Evolutionary conservation across 2,113 vertebrate genomes (phyloP), one percentile per base, ranked within the genome.

Genomic region (Porphyrio hochstetteri): DNA sequence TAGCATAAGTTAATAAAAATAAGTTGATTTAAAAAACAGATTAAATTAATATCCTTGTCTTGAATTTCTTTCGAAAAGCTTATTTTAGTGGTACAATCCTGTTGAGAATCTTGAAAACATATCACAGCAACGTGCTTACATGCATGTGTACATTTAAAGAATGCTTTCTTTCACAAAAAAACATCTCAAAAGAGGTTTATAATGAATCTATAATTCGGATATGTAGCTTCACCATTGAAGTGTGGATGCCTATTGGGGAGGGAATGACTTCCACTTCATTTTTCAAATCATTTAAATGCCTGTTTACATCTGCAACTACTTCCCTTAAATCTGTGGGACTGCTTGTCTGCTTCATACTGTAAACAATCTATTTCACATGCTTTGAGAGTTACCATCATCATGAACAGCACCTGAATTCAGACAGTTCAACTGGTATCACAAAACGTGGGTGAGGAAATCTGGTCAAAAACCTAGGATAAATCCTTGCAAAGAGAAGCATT

Each of bases 141-240:
- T 3, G 3, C 1, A 0, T 14, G 16, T 23, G 7, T 48, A 11
- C 15, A 5, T 25, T 19, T 25, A 5, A 50, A 10, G 36, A 81
- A 77, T 23, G 16, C 10, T 63, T 69, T 25, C 59, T 78, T 88
- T 84, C 86, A 71, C 46, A 64, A 68, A 82, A 82, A 77, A 83
- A 46, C 17, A 70, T 56, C 60, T 81, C 46, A 60, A 25, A 25
- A n/a, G 46, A 86, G 12, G 16, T 55, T 90, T 71, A 84, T 35
- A 70, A 92, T n/a, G 31, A 52, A 84, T 61, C 75, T 88, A 20
- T 63, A 85, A 92, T 36, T 23, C 86, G 44, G 40, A 80, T 36
- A 61, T n/a, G 52, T 15, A 80, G 82, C 77, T 83, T 78, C 55
- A 60, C 35, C 42, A 88, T 18, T 92, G 63, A 94, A 86, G 77